Evolutionary conservation across 1,140 invertebrate genomes (phyloP).

Genomic region (Palaemon carinicauda): DNA sequence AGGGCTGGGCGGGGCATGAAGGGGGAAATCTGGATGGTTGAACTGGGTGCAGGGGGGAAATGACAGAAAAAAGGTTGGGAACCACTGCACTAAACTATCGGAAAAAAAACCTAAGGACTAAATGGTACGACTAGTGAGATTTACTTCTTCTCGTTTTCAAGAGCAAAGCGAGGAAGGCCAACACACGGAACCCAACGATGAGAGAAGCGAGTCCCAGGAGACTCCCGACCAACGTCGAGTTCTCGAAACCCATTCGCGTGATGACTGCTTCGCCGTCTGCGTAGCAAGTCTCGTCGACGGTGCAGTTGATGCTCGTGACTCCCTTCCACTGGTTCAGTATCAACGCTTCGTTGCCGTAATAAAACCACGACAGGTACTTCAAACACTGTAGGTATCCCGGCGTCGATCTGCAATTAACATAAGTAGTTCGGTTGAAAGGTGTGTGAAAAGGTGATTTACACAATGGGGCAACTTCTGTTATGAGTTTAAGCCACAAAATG

Average conservation of each 20-base stretch:
- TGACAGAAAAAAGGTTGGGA: too few relatives aligned
- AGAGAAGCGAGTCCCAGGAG: neutral
- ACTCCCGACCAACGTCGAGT: neutral
- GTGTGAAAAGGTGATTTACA: too few relatives aligned
- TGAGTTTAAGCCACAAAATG: too few relatives aligned
- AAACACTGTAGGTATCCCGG: slow-evolving; percentile 89
- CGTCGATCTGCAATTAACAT: slow-evolving; percentile 71
- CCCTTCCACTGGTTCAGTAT: slow-evolving; percentile 87
- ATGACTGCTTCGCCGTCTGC: slow-evolving; percentile 14
- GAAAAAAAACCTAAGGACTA: too few relatives aligned
- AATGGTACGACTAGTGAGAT: neutral
- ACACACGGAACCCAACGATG: neutral
- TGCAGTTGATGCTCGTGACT: slow-evolving; percentile 64
- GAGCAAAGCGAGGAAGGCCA: neutral
- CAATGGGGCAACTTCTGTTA: too few relatives aligned
- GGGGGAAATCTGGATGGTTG: too few relatives aligned
- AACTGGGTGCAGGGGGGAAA: too few relatives aligned
- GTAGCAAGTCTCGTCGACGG: neutral
- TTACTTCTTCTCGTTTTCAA: neutral
- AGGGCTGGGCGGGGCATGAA: too few relatives aligned
- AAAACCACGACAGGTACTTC: slow-evolving; percentile 93
- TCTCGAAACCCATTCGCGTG: neutral
- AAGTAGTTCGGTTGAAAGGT: too few relatives aligned
- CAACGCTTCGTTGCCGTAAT: slow-evolving; percentile 91
- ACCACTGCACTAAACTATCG: too few relatives aligned